Percentiles rank a stretch among this genome's conserved stretches.
These are phyloP conservation scores for Hystrix cristata DNA, from an alignment of 2,113 vertebrate species.

Conservation along the genomic window DNA sequence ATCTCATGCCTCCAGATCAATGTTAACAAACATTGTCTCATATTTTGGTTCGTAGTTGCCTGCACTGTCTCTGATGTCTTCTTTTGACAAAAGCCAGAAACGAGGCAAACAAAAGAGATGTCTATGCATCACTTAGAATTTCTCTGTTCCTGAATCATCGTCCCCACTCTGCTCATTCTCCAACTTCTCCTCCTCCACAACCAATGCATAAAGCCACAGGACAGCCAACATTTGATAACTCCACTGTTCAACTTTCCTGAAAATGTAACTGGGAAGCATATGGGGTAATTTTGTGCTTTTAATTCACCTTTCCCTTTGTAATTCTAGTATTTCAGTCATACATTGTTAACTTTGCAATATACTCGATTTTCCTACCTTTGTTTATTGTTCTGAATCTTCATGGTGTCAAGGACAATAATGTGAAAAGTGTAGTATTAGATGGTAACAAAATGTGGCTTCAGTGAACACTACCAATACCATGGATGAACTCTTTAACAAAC, in stretches of 20 bases:
- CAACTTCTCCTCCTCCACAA: background rate
- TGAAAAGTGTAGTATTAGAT: background rate
- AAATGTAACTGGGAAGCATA: background rate
- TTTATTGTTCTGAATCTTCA: background rate
- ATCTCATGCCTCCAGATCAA: background rate
- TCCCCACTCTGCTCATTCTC: background rate
- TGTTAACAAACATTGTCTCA: background rate
- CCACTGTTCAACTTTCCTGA: background rate
- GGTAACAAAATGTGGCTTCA: background rate
- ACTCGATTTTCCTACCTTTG: background rate
- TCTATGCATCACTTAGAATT: background rate
- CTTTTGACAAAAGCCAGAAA: conserved; percentile 28
- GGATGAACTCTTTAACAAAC: background rate
- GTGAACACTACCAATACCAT: background rate
- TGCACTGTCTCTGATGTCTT: background rate
- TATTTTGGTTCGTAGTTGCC: background rate
- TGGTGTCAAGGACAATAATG: background rate
- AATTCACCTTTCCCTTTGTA: background rate
- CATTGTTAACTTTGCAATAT: background rate
- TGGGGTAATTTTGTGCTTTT: background rate
- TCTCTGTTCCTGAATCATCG: background rate
- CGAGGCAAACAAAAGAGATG: background rate
- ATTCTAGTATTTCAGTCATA: background rate
- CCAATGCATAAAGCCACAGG: background rate
- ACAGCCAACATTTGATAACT: background rate